These are phyloP conservation scores for Plebejus anna DNA, from an alignment of 2,888 invertebrate species.

Conservation along the genomic window DNA sequence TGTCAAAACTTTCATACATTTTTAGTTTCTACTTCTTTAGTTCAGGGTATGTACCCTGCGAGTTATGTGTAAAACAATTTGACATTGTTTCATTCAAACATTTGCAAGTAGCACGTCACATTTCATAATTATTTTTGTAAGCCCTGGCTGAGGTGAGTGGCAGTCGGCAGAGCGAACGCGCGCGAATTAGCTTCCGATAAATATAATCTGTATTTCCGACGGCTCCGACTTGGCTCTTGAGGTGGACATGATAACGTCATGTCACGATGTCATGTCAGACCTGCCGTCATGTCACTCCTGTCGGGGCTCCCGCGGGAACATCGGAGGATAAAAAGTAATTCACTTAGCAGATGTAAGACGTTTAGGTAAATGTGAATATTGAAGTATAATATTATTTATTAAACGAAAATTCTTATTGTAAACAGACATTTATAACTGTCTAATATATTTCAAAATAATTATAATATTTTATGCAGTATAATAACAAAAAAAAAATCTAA, in stretches of 20 bases:
- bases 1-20: no score
- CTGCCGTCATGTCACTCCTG: neutral
- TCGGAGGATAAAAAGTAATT: slow-evolving; percentile 3
- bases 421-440: no score
- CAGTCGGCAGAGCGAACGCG: slow-evolving; percentile 51
- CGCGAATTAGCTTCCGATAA: slow-evolving; percentile 61
- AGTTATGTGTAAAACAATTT: neutral
- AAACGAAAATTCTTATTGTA: neutral
- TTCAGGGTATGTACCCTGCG: no score
- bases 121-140: neutral
- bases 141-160: slow-evolving; percentile 1
- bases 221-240: slow-evolving; percentile 52
- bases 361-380: slow-evolving; percentile 4
- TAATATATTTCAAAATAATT: no score
- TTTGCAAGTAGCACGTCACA: neutral
- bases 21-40: no score
- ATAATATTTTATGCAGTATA: no score
- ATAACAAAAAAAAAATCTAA: no score
- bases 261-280: slow-evolving; percentile 16
- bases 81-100: neutral
- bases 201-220: slow-evolving; percentile 54
- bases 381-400: neutral
- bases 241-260: slow-evolving; percentile 42
- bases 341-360: slow-evolving; percentile 3
- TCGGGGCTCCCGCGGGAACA: slow-evolving; percentile 1